These are phyloP conservation scores for Eupithecia dodoneata DNA, from an alignment of 2,888 invertebrate genomes.

Conservation along the genomic window DNA sequence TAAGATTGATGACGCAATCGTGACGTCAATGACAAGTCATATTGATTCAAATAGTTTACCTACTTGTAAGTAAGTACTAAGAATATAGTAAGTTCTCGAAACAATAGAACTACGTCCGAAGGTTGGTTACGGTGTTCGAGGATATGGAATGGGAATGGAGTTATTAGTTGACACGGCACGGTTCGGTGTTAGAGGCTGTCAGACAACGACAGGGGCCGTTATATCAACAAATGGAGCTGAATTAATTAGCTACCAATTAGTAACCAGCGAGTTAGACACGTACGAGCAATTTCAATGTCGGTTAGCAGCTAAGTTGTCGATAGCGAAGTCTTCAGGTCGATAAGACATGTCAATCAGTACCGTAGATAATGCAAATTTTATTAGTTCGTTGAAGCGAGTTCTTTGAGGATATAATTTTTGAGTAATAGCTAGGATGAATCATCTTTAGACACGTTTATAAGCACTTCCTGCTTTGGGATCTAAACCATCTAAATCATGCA, in stretches of 20 bases:
- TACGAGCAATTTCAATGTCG: conserved; percentile 29
- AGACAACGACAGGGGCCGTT: conserved; percentile 39
- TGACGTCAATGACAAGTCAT: conserved; percentile 31
- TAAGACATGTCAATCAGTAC: conserved; percentile 9
- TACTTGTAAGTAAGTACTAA: not conserved
- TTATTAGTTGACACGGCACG: conserved; percentile 24
- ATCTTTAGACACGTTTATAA: not conserved
- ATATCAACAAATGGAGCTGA: conserved; percentile 43
- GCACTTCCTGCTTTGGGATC: not conserved
- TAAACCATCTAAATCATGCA: not conserved
- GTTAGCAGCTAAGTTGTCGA: conserved; percentile 27
- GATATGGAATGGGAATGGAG: conserved; percentile 25
- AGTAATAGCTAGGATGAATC: not conserved
- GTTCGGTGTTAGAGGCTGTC: conserved; percentile 33
- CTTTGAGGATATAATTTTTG: not conserved
- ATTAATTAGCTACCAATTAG: conserved; percentile 42
- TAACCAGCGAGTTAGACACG: conserved; percentile 30
- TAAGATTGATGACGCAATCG: conserved; percentile 20
- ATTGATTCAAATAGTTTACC: conserved; percentile 16
- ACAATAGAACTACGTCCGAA: conserved; percentile 13
- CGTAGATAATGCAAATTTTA: not conserved
- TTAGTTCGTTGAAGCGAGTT: not conserved
- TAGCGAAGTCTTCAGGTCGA: conserved; percentile 20
- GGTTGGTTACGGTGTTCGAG: conserved; percentile 17
- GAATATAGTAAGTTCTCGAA: not conserved